A percentile compares a stretch with the other conserved stretches of the same genome.
Evolutionary conservation across 2,113 vertebrate species (phyloP).

Genomic region (Carollia perspicillata): DNA sequence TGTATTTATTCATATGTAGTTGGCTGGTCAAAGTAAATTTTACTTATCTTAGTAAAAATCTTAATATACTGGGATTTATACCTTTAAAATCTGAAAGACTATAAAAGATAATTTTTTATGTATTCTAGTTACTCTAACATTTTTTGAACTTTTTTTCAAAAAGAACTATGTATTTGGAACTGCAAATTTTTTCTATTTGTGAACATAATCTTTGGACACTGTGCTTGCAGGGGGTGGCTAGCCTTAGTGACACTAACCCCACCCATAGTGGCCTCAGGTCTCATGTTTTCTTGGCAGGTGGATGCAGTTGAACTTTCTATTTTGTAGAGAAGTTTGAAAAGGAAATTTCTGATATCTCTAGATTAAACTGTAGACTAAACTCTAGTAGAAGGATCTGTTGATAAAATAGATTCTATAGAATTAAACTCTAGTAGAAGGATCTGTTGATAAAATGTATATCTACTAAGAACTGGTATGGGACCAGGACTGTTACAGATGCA

Average conservation of each 20-base stretch:
- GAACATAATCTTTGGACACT: background rate
- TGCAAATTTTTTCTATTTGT: background rate
- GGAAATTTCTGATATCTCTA: background rate
- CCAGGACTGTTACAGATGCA: fast-evolving
- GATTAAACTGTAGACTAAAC: background rate
- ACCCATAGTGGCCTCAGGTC: background rate
- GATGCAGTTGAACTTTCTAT: background rate
- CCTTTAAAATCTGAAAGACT: background rate
- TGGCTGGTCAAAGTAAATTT: background rate
- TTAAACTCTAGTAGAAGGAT: background rate
- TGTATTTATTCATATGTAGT: background rate
- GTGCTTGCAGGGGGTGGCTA: background rate
- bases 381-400: background rate
- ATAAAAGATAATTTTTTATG: background rate
- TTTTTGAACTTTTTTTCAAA: background rate
- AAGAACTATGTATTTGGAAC: background rate
- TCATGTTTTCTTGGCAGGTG: background rate
- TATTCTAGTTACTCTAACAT: background rate
- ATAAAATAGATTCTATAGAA: too few relatives aligned
- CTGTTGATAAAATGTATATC: background rate
- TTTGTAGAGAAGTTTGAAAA: background rate
- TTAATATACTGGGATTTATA: background rate
- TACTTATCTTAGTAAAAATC: conserved; percentile 12
- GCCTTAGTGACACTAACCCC: background rate
- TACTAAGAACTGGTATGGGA: background rate